These are phyloP conservation scores for Cuniculus paca DNA, from an alignment of 2,797 vertebrate genomes.

Conservation along the genomic window DNA sequence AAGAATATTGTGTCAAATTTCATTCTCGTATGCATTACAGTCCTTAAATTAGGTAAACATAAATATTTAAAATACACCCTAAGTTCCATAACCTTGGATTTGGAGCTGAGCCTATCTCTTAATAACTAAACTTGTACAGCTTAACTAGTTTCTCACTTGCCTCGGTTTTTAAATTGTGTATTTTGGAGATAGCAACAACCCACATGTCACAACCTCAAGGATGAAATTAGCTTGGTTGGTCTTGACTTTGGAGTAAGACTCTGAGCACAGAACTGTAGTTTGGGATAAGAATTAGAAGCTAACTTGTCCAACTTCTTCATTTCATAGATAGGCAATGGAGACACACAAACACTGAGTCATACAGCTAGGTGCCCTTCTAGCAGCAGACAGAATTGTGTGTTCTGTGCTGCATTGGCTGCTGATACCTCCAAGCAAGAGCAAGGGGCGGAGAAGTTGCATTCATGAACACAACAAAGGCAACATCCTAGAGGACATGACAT, in stretches of 20 bases:
- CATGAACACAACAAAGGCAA: fast-evolving
- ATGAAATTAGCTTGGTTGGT: background rate
- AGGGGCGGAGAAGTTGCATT: background rate
- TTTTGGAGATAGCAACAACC: background rate
- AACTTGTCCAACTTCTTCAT: background rate
- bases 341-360: background rate
- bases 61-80: constrained; percentile 6
- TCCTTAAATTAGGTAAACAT: background rate
- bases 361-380: background rate
- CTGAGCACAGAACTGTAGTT: background rate
- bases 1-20: background rate
- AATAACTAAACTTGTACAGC: background rate
- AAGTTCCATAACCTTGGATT: background rate
- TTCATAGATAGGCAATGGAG: background rate
- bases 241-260: background rate
- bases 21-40: background rate
- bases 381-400: background rate
- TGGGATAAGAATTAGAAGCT: background rate
- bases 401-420: background rate
- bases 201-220: background rate
- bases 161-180: background rate
- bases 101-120: background rate
- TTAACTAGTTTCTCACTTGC: background rate
- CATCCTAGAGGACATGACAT: background rate
- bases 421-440: background rate